Evolutionary conservation across 2,888 invertebrate species (phyloP), one percentile per base, ranked within the genome.

Genomic region (Hypena proboscidalis): DNA sequence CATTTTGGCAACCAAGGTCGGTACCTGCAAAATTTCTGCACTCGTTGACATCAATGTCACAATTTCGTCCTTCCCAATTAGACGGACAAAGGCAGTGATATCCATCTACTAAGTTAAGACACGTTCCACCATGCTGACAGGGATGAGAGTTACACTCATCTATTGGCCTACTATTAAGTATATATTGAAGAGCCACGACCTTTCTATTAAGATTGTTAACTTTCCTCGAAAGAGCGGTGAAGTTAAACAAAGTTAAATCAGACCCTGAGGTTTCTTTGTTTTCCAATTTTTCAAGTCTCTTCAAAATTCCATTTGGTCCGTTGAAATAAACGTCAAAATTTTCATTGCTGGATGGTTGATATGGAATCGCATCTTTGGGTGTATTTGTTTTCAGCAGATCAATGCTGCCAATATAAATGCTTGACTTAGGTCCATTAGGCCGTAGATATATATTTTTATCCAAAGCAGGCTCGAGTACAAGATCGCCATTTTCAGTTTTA

Each of bases 1-100:
- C 96, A 84, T 98, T 97, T 85, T 98, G 98, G 77, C 98, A 98
- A 1, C 97, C 98, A 27, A 97, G 89, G 74, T 96, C 97, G 0
- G 97, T 97, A 15, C 97, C 97, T 4, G 92, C 92, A 69, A 94
- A 96, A 61, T 92, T 91, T 0, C 92, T 88, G 78, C 98, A 98
- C 85, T 98, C 98, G 73, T 98, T 95, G 0, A 98, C 95, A 78
- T 98, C 98, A 1, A 81, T 76, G 31, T 94, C 92, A 78, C 98
- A 98, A 52, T 85, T 73, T 21, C 63, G 67, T 29, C 89, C 89
- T 74, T 97, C 96, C 94, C 97, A 98, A 56, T 93, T 93, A 0
- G 89, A 62, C 0, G 94, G 92, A 73, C 98, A 98, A 37, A 93
- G 86, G 70, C 98, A 98, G 23, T 94, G 85, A 76, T 93, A 96